phyloP scores from a whole-genome alignment of 1,140 invertebrate genomes.

The Ips typographus region DNA sequence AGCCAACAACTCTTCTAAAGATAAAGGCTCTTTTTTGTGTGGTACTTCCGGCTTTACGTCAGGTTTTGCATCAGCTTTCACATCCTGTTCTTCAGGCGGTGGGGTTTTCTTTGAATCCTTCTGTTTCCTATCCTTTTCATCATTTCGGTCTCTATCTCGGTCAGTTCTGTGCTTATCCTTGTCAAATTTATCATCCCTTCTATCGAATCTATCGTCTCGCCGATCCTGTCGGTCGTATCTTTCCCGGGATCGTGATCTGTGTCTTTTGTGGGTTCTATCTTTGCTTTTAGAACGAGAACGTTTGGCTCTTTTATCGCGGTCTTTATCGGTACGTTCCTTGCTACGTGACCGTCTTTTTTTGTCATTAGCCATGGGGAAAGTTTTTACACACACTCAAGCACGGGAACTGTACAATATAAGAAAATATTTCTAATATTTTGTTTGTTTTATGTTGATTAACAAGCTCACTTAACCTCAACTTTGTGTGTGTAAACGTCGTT shows the following conservation, averaged over 20 bases:
- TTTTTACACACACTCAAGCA: too few species aligned
- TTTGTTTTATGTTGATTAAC: too few species aligned
- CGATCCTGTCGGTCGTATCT: conserved; percentile 52
- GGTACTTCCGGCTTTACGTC: conserved; percentile 48
- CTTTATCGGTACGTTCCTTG: conserved; percentile 53
- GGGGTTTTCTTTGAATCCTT: conserved; percentile 36
- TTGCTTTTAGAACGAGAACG: conserved; percentile 48
- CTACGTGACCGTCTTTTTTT: conserved; percentile 58
- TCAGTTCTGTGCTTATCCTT: conserved; percentile 42
- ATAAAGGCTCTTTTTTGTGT: conserved; percentile 85
- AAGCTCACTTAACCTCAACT: too few species aligned
- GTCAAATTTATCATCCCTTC: conserved; percentile 37
- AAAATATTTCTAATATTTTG: too few species aligned
- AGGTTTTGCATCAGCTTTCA: conserved; percentile 51
- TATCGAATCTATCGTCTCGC: conserved; percentile 54
- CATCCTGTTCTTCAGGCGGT: conserved; percentile 48
- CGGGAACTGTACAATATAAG: too few species aligned
- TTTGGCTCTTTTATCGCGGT: conserved; percentile 47
- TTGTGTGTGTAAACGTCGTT: too few species aligned
- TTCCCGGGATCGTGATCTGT: conserved; percentile 48
- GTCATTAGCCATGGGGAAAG: conserved; percentile 53
- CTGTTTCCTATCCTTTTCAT: conserved; percentile 50
- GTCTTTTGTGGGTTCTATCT: conserved; percentile 47
- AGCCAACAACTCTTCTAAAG: conserved; percentile 91
- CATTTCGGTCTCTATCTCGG: conserved; percentile 37